Evolutionary conservation across 1,140 invertebrate genomes (phyloP).

Genomic region (Habropoda laboriosa): DNA sequence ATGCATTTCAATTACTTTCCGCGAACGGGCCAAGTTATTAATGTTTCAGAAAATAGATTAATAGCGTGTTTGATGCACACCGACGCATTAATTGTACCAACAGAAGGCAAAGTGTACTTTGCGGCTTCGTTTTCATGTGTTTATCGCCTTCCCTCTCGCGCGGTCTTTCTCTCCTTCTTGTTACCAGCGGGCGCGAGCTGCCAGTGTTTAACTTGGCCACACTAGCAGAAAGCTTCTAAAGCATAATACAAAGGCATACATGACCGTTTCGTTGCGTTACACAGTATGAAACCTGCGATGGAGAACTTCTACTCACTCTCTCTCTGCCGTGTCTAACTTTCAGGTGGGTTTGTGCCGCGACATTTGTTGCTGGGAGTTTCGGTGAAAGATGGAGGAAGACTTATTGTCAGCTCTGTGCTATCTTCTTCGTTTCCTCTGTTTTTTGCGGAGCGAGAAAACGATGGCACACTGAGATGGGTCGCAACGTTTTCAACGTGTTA

Average conservation of each 20-base stretch:
- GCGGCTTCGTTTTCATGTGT: constrained; percentile 16
- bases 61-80: constrained; percentile 29
- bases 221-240: neutral
- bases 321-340: too few species aligned
- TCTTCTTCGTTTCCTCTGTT: too few species aligned
- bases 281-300: neutral
- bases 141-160: neutral
- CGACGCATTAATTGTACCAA: constrained; percentile 16
- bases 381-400: too few species aligned
- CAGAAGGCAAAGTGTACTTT: constrained; percentile 8
- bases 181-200: neutral
- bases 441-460: too few species aligned
- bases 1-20: constrained; percentile 32
- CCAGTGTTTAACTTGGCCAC: constrained; percentile 1
- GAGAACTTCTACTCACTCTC: too few species aligned
- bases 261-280: constrained; percentile 6
- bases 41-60: constrained; percentile 38
- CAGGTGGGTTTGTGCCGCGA: neutral
- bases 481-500: too few species aligned
- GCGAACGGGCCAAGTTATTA: constrained; percentile 23
- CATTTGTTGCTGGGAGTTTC: neutral
- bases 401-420: too few species aligned
- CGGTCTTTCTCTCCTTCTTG: too few species aligned
- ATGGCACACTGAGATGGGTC: too few species aligned
- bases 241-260: constrained; percentile 6